Base-by-base conservation (phyloP, 2,888 invertebrate genomes). In the Cyrtodaria siliqua region DNA sequence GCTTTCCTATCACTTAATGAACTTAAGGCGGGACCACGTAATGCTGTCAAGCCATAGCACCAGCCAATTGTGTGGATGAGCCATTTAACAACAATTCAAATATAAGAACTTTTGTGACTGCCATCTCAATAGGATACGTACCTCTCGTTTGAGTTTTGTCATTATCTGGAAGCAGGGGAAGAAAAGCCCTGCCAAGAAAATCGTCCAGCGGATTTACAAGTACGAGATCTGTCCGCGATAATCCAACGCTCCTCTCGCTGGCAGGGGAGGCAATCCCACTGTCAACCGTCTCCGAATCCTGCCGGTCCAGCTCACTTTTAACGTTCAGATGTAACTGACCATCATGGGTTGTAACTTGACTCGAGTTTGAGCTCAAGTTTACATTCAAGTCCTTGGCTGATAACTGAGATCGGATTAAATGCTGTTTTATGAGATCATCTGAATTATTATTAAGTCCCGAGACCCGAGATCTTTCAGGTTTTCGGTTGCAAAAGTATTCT, bases 111-210 rank as follows among this genome's bases (percentile, higher is more conserved):
- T n/a, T n/a, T n/a, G n/a, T n/a, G n/a, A n/a, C n/a, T n/a, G n/a
- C n/a, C n/a, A n/a, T n/a, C n/a, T n/a, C n/a, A n/a, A n/a, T n/a
- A n/a, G n/a, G n/a, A 50, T 29, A 56, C 74, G 23, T 50, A 86
- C 86, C 85, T 83, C 78, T 75, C 53, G 74, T 81, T 12, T 77
- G 76, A 14, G 61, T 63, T 38, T 77, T 77, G 24, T 81, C 83
- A 27, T 66, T 66, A 40, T 83, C 84, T 50, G 83, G 71, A 6
- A 83, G 52, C n/a, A 76, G 53, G 0, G 83, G 79, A 20, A 85
- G 63, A 2, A 84, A 38, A 1, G 86, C 79, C 24, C 73, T 70
- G 64, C 66, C 73, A 27, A 83, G 72, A 26, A 85, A 66, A 33
- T 84, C 83, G 49, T 86, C 85, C 57, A 86, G 62, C 0, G 85